A percentile compares a stretch with the other conserved stretches of the same genome.
Conservation (phyloP, 2,888 invertebrate genomes). For the Philereme vetulata region DNA sequence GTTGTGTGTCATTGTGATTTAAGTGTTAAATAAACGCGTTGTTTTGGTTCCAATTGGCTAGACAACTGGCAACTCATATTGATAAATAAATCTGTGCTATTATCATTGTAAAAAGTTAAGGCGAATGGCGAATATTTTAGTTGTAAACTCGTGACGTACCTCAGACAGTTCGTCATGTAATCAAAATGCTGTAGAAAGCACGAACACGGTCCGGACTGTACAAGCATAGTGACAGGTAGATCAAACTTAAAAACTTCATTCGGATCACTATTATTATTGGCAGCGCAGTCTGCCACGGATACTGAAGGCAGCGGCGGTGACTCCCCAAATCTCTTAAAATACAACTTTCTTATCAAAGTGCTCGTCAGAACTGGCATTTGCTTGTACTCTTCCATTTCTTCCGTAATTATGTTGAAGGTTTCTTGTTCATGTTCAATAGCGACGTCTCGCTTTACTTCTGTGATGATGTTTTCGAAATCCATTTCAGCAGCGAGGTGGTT, state of each 20-base stretch:
- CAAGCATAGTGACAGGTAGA: constrained; percentile 32
- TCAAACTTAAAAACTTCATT: constrained; percentile 45
- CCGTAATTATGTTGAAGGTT: constrained; percentile 49
- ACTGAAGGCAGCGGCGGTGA: constrained; percentile 51
- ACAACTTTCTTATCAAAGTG: constrained; percentile 63
- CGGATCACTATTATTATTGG: constrained; percentile 15
- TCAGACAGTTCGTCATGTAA: constrained; percentile 58
- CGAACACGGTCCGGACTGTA: constrained; percentile 49
- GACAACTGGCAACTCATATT: no score
- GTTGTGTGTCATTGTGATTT: no score
- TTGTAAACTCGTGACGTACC: constrained; percentile 41
- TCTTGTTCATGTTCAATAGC: constrained; percentile 58
- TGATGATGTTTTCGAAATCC: constrained; percentile 66
- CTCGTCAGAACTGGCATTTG: constrained; percentile 36
- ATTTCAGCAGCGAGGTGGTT: constrained; percentile 46
- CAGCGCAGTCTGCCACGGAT: constrained; percentile 5
- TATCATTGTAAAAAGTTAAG: not conserved
- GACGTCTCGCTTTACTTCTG: constrained; percentile 63
- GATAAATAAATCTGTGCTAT: no score
- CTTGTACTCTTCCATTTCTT: constrained; percentile 55
- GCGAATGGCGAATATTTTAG: no score
- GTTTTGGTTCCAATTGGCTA: no score
- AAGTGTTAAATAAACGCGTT: no score
- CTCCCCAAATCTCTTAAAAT: constrained; percentile 53
- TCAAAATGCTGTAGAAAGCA: constrained; percentile 56